These are phyloP conservation scores for Nothura maculosa DNA, from an alignment of 2,797 vertebrate genomes.

Conservation along the genomic window DNA sequence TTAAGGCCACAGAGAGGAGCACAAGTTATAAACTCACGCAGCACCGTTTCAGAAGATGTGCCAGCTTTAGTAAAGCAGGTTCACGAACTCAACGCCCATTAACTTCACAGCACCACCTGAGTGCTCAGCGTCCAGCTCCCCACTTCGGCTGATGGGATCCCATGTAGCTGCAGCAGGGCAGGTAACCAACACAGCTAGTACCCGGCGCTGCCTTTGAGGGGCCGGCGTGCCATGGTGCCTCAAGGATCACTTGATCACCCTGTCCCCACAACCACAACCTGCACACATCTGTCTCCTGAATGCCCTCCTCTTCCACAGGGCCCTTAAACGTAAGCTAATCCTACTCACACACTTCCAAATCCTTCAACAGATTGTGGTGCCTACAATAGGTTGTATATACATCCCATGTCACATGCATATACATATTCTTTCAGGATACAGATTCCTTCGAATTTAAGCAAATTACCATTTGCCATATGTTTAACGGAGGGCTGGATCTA, in stretches of 20 bases:
- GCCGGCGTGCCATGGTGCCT: not conserved
- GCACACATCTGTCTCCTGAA: slow-evolving; percentile 22
- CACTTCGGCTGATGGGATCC: rapidly evolving
- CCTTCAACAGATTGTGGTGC: not conserved
- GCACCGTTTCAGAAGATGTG: not conserved
- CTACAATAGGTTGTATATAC: not conserved
- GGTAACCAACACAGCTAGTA: not conserved
- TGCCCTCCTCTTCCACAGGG: not conserved
- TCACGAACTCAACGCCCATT: not conserved
- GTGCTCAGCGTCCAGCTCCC: not conserved
- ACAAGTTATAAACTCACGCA: not conserved
- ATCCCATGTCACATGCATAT: too few relatives aligned
- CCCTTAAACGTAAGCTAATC: not conserved
- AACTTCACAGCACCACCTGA: not conserved
- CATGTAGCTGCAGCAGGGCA: not conserved
- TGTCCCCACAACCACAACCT: slow-evolving; percentile 47
- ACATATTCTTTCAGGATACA: not conserved
- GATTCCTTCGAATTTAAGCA: not conserved
- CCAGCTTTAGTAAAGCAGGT: rapidly evolving
- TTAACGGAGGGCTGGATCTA: not conserved
- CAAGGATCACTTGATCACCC: slow-evolving; percentile 44
- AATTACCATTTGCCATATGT: not conserved
- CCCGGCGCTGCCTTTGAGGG: slow-evolving; percentile 11
- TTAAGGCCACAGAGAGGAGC: not conserved
- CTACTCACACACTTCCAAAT: not conserved